Evolutionary conservation across 2,113 vertebrate species (phyloP).

Genomic region (Catagonus wagneri): DNA sequence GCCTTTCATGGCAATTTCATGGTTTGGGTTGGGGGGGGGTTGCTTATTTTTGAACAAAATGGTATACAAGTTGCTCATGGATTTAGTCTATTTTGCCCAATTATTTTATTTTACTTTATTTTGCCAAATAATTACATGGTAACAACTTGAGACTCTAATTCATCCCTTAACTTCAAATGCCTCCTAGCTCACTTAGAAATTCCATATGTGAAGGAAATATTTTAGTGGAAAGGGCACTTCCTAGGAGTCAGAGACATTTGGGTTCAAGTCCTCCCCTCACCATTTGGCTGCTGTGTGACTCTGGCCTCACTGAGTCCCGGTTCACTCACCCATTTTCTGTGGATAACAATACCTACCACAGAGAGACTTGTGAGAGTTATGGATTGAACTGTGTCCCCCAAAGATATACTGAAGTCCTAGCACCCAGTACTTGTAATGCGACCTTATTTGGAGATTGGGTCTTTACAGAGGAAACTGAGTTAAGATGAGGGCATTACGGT

Average conservation of each 20-base stretch:
- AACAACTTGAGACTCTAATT: background rate
- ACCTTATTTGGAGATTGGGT: background rate
- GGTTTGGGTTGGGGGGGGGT: background rate
- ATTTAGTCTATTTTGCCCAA: background rate
- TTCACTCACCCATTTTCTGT: background rate
- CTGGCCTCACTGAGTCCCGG: background rate
- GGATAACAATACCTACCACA: background rate
- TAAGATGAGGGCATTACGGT: background rate
- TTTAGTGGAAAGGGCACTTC: background rate
- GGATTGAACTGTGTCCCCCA: background rate
- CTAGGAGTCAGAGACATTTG: background rate
- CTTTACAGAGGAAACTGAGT: background rate
- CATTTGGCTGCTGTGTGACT: background rate
- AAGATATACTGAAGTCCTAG: background rate
- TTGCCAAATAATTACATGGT: background rate
- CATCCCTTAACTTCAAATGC: background rate
- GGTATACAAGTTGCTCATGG: background rate
- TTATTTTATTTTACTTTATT: background rate
- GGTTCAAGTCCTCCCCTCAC: background rate
- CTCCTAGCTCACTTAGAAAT: background rate
- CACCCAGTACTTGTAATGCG: background rate
- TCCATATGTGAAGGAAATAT: background rate
- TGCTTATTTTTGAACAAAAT: background rate
- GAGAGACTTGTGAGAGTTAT: background rate
- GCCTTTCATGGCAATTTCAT: background rate